A percentile compares a stretch with the other conserved stretches of the same genome.
phyloP scores from a whole-genome alignment of 2,797 vertebrate species.

The Jordanella pulchra region DNA sequence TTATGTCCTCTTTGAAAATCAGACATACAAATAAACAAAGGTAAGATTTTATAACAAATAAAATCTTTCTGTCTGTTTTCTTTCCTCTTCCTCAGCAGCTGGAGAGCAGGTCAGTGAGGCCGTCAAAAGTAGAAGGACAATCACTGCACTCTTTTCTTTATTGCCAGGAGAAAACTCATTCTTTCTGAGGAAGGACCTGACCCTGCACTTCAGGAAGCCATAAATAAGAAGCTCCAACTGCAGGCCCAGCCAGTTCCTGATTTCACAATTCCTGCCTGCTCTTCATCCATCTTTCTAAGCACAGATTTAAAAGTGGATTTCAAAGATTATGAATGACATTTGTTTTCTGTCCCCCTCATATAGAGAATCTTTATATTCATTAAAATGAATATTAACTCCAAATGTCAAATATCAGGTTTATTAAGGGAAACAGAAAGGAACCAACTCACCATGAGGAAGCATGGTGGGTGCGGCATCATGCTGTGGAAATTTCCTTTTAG shows the following conservation, averaged over 20 bases:
- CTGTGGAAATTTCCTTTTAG: neutral
- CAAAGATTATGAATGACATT: conserved; percentile 13
- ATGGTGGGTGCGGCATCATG: neutral
- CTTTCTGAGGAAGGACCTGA: conserved; percentile 70
- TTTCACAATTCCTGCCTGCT: conserved; percentile 52
- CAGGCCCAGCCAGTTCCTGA: conserved; percentile 49
- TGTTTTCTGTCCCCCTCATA: neutral
- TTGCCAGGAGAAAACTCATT: conserved; percentile 66
- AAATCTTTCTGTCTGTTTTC: conserved; percentile 20
- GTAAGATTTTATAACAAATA: too few relatives aligned
- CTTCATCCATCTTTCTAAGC: conserved; percentile 20
- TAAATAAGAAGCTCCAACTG: conserved; percentile 76
- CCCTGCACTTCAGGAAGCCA: conserved; percentile 73
- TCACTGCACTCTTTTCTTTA: conserved; percentile 69
- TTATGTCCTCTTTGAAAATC: conserved; percentile 5
- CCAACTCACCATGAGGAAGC: neutral
- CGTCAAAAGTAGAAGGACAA: conserved; percentile 50
- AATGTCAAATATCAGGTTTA: neutral
- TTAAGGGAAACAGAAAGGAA: neutral
- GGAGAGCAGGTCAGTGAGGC: conserved; percentile 44
- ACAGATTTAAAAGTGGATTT: conserved; percentile 24
- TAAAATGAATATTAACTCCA: neutral
- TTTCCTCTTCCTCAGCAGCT: conserved; percentile 36
- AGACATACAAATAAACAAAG: conserved; percentile 23
- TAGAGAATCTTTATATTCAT: neutral